Evolutionary conservation across 2,888 invertebrate genomes (phyloP).

Genomic region (Aromia moschata): DNA sequence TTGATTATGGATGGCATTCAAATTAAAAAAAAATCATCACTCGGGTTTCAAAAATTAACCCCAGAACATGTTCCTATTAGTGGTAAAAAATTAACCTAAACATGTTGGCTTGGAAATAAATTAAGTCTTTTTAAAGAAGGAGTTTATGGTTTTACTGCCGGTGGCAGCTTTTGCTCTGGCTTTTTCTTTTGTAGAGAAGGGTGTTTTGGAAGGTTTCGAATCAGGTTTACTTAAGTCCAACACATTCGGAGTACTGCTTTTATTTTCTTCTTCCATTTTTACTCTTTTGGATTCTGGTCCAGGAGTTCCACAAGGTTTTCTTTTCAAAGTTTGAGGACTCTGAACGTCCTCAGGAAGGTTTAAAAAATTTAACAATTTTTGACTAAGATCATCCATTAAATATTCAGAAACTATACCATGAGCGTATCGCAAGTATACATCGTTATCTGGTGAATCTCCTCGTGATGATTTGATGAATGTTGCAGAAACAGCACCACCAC

Average conservation of each 20-base stretch:
- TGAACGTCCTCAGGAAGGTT: conserved; percentile 70
- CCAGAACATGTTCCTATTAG: neutral
- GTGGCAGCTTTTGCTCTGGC: conserved; percentile 79
- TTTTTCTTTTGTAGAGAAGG: conserved; percentile 75
- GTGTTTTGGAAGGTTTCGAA: conserved; percentile 61
- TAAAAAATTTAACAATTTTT: conserved; percentile 71
- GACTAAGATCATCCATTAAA: conserved; percentile 73
- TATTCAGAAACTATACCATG: conserved; percentile 84
- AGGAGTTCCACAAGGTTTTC: conserved; percentile 56
- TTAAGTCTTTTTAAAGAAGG: conserved; percentile 77
- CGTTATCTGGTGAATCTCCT: conserved; percentile 67
- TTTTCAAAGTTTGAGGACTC: conserved; percentile 67
- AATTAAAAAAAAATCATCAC: neutral
- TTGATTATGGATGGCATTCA: neutral
- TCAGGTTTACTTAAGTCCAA: conserved; percentile 62
- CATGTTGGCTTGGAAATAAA: conserved; percentile 23
- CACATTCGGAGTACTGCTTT: conserved; percentile 60
- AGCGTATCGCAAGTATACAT: conserved; percentile 75
- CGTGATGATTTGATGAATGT: conserved; percentile 72
- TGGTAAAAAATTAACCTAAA: conserved; percentile 39
- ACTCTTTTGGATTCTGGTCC: conserved; percentile 61
- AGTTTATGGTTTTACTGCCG: conserved; percentile 81
- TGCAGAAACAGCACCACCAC: conserved; percentile 77
- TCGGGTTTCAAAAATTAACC: neutral
- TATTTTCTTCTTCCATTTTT: conserved; percentile 59